Base-by-base conservation (phyloP, 2,888 invertebrate species). In the Euclidia mi region DNA sequence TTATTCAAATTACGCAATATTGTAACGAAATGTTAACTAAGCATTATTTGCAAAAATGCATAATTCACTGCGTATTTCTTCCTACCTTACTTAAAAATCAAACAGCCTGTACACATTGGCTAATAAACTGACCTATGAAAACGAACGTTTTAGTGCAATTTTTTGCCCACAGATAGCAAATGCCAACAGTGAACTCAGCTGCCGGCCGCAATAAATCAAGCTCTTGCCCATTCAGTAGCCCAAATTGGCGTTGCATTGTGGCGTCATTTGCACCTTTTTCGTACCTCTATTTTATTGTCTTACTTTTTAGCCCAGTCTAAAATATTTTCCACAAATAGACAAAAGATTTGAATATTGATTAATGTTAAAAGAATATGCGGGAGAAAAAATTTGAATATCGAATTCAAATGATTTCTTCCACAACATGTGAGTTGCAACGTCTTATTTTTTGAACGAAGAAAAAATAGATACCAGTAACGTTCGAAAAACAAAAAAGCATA, bases 121-220 rank as follows among this genome's bases (percentile, higher is more conserved):
- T 53, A 70, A 72, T 55, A 68, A 76, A 81, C 62, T 89, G 88
- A 88, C 87, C 85, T 72, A 84, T 82, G 85, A 90, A 88, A 91
- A 82, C 79, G 82, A 89, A 65, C 62, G 64, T 82, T 86, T 84
- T 80, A 74, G 43, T 69, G 71, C 72, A 77, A 76, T 82, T 81
- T 81, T 78, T 73, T 65, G 57, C 49, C 34, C 45, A 52, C 49
- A 74, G 63, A 31, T 61, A 65, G 56, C 62, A 50, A 71, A 68
- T 75, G 60, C 57, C 74, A 69, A 55, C 59, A 61, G 66, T 53
- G 70, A 71, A 73, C 74, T 88, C 89, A 90, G 90, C 91, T 88
- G 90, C 79, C 78, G 58, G 49, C 38, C 56, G 47, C 68, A 72
- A 88, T 91, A 91, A 90, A 91, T 91, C 87, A 88, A 67, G 48